phyloP scores from a whole-genome alignment of 2,113 vertebrate genomes.

The Cochlearius cochlearius region DNA sequence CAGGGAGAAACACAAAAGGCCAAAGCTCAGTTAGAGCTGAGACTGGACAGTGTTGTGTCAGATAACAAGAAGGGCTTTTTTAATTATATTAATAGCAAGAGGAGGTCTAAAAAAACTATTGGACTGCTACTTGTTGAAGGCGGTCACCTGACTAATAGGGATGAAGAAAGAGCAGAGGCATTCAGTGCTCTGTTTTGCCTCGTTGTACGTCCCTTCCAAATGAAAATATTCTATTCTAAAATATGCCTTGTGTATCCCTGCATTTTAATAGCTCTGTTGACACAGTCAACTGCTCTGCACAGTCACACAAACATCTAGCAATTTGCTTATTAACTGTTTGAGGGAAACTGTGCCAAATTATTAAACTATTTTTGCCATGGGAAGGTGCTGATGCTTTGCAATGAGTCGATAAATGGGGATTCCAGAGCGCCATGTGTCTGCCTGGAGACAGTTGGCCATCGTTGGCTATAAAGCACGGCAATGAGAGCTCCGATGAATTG shows the following conservation, averaged over 20 bases:
- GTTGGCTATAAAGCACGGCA: neutral
- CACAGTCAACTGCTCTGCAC: neutral
- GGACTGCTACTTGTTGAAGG: neutral
- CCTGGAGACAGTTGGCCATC: neutral
- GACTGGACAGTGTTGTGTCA: neutral
- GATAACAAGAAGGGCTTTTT: neutral
- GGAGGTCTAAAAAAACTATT: neutral
- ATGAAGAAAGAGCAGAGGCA: neutral
- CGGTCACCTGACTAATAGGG: neutral
- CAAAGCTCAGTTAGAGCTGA: neutral
- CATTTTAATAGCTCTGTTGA: neutral
- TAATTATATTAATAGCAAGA: neutral
- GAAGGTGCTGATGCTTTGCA: neutral
- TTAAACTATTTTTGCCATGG: neutral
- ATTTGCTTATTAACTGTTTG: neutral
- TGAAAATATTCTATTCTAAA: neutral
- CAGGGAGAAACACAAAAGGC: neutral
- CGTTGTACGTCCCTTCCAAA: neutral
- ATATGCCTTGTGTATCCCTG: neutral
- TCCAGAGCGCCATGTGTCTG: neutral
- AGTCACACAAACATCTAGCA: neutral
- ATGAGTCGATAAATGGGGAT: neutral
- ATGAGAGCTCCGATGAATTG: neutral
- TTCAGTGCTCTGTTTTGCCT: neutral
- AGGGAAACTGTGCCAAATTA: neutral